phyloP scores from a whole-genome alignment of 2,797 vertebrate genomes.

The Selene dorsalis region DNA sequence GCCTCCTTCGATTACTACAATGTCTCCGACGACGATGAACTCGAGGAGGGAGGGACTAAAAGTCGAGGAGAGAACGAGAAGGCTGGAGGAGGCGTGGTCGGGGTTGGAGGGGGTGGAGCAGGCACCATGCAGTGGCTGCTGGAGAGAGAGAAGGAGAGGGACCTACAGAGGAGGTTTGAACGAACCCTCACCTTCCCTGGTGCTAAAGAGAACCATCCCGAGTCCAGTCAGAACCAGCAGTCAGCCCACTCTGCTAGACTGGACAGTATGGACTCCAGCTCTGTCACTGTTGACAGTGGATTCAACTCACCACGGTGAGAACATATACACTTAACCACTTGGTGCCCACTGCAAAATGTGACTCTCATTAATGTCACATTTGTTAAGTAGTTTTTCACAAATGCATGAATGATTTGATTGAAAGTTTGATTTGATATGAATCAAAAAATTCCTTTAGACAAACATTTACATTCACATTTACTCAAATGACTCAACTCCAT shows the following conservation, averaged over 20 bases:
- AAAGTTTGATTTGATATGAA: no score
- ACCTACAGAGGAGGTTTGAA: slow-evolving; percentile 97
- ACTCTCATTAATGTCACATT: no score
- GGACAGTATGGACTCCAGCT: slow-evolving; percentile 99
- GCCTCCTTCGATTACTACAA: slow-evolving; percentile 98
- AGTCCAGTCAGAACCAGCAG: slow-evolving; percentile 93
- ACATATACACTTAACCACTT: background rate
- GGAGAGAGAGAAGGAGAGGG: slow-evolving; percentile 95
- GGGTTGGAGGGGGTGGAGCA: slow-evolving; percentile 84
- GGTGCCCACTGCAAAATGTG: no score
- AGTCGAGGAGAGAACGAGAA: slow-evolving; percentile 86
- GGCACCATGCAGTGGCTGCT: slow-evolving; percentile 99
- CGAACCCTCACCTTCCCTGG: slow-evolving; percentile 95
- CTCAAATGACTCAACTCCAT: no score
- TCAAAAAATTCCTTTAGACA: no score
- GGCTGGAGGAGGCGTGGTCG: slow-evolving; percentile 79
- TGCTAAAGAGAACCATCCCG: slow-evolving; percentile 85
- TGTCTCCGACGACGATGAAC: slow-evolving; percentile 95
- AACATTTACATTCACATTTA: background rate
- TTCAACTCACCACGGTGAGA: slow-evolving; percentile 99
- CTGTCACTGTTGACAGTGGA: slow-evolving; percentile 98
- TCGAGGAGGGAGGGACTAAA: slow-evolving; percentile 90
- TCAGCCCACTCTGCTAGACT: slow-evolving; percentile 95
- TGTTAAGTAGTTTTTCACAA: no score
- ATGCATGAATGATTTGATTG: no score